Base-by-base conservation (phyloP, 2,888 invertebrate genomes). In the Hoplodrina blanda region DNA sequence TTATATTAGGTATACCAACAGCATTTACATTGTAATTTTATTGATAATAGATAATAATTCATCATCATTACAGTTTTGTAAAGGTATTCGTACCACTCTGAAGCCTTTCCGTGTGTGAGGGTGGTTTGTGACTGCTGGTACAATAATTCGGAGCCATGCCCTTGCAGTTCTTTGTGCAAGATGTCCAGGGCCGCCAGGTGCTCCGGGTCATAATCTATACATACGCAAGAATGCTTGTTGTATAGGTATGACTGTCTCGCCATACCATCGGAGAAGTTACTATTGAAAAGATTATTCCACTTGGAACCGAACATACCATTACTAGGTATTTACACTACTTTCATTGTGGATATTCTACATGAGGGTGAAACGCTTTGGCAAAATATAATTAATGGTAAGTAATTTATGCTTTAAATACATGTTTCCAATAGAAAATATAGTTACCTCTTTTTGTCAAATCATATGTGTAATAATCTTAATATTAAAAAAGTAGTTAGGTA, bases 51-150 rank as follows among this genome's bases (percentile, higher is more conserved):
- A 41, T 41, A 41, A 41, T 13, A 41, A 41, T 41, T n/a, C 4
- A 11, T 46, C 13, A 37, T 15, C n/a, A 46, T 46, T 5, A 46
- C 5, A 7, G 13, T 55, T 41, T 50, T 41, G 44, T 52, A 25
- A 33, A 30, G 2, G 13, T 17, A 20, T 61, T 25, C 19, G 33
- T 74, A 95, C 95, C 92, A 92, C 2, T 91, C 84, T 0, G 94
- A 91, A 17, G 93, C 90, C 61, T 88, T 81, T 2, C 44, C 13
- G 56, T 95, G 89, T 0, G 92, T 86, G 7, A 95, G 78, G 49
- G 85, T 85, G 2, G 90, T 89, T n/a, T 89, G 91, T 0, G 92
- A 89, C 76, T 93, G 93, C 30, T 91, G 87, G 80, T 94, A 92
- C 37, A 95, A 87, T 0, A 81, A 68, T 65, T 93, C 92, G 0